phyloP scores from a whole-genome alignment of 2,797 vertebrate species.

The Danio albolineatus region DNA sequence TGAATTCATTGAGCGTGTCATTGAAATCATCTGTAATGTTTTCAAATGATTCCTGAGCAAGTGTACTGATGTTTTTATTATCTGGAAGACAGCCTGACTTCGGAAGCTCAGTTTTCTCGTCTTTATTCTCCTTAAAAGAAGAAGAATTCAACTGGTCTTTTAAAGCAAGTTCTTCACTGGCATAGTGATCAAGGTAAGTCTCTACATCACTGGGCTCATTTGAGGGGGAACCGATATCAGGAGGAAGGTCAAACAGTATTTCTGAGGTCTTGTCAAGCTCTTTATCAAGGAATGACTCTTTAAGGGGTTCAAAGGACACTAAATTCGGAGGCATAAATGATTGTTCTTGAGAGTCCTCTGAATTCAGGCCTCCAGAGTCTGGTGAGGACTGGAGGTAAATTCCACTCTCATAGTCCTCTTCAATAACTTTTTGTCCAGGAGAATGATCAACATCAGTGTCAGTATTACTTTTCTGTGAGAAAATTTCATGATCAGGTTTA shows the following conservation, averaged over 20 bases:
- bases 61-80: constrained; percentile 26
- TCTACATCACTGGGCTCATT: constrained; percentile 68
- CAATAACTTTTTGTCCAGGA: constrained; percentile 64
- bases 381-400: constrained; percentile 8
- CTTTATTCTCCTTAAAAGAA: constrained; percentile 55
- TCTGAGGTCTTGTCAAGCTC: constrained; percentile 63
- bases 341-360: constrained; percentile 49
- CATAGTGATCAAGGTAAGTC: constrained; percentile 59
- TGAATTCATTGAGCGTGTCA: constrained; percentile 55
- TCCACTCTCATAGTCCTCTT: constrained; percentile 53
- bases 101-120: constrained; percentile 43
- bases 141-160: constrained; percentile 61
- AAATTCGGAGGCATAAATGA: constrained; percentile 44
- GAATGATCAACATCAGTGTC: constrained; percentile 72
- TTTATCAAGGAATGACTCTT: constrained; percentile 50
- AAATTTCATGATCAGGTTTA: constrained; percentile 71
- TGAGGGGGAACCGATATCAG: constrained; percentile 71
- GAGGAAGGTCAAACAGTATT: constrained; percentile 64
- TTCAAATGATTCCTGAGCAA: constrained; percentile 72
- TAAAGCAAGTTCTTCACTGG: constrained; percentile 56
- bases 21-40: constrained; percentile 65
- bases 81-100: constrained; percentile 63
- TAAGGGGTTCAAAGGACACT: constrained; percentile 44
- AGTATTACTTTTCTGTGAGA: constrained; percentile 70
- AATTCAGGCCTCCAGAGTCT: constrained; percentile 36